Evolutionary conservation across 2,888 invertebrate species (phyloP).

Genomic region (Andricus curvator): DNA sequence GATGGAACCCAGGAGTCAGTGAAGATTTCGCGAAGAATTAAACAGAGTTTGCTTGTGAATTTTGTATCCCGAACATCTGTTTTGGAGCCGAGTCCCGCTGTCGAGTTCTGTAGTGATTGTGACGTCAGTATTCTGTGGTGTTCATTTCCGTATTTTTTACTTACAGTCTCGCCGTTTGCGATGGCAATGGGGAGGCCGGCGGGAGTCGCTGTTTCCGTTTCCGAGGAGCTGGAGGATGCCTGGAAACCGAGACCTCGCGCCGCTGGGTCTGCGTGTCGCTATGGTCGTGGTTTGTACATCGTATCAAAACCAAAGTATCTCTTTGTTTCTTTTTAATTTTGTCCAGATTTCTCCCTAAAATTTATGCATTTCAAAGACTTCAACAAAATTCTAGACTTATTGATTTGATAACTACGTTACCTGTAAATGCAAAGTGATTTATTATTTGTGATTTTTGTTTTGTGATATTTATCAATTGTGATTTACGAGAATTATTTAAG

Average conservation of each 20-base stretch:
- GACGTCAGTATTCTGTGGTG: constrained; percentile 63
- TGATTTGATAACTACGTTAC: not conserved
- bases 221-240: constrained; percentile 53
- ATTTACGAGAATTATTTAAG: constrained; percentile 41
- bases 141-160: constrained; percentile 75
- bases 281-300: constrained; percentile 68
- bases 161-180: constrained; percentile 75
- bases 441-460: not conserved
- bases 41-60: constrained; percentile 2
- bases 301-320: constrained; percentile 70
- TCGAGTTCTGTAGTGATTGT: constrained; percentile 42
- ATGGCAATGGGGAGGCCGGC: constrained; percentile 67
- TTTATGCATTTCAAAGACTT: not conserved
- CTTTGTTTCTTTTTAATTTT: constrained; percentile 48
- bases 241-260: constrained; percentile 57
- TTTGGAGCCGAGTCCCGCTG: not conserved
- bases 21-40: not conserved
- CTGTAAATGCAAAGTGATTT: constrained; percentile 4
- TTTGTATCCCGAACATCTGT: constrained; percentile 9
- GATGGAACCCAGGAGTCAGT: not conserved
- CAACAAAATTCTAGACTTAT: not conserved
- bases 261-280: constrained; percentile 50
- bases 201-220: constrained; percentile 61
- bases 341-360: not conserved
- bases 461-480: constrained; percentile 1